phyloP scores from a whole-genome alignment of 2,888 invertebrate genomes.

The Xanthia togata region DNA sequence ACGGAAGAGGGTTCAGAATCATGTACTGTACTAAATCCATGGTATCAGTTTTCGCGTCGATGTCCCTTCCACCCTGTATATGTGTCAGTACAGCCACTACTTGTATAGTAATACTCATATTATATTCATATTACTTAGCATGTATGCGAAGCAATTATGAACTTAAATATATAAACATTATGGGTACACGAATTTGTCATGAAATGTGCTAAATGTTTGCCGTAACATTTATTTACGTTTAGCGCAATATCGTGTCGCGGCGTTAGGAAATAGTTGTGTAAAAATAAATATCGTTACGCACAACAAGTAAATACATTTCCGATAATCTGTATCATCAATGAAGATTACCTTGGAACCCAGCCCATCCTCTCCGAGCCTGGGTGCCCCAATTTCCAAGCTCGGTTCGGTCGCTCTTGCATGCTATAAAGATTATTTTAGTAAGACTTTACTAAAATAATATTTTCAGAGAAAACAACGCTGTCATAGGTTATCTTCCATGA shows the following conservation, averaged over 20 bases:
- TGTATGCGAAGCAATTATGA: neutral
- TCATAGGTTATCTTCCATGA: neutral
- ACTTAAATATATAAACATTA: conserved; percentile 37
- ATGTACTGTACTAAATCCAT: too few species aligned
- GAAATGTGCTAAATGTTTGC: conserved; percentile 38
- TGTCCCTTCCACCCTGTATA: too few species aligned
- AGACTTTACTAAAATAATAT: too few species aligned
- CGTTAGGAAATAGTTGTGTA: conserved; percentile 12
- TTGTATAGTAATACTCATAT: conserved; percentile 3
- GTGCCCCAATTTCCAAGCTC: neutral
- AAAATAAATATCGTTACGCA: conserved; percentile 18
- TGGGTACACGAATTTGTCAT: conserved; percentile 41
- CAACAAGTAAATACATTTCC: neutral
- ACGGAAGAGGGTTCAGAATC: too few species aligned
- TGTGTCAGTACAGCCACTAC: too few species aligned
- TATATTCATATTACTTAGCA: conserved; percentile 28
- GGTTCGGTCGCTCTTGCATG: neutral
- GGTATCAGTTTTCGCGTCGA: too few species aligned
- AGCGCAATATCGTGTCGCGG: conserved; percentile 12
- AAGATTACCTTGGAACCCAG: neutral
- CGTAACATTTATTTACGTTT: conserved; percentile 30
- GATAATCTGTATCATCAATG: neutral
- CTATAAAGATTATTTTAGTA: neutral
- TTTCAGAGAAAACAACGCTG: neutral
- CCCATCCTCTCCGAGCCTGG: neutral